Evolutionary conservation across 2,113 vertebrate genomes (phyloP), one percentile per base, ranked within the genome.

Genomic region (Notechis scutatus): DNA sequence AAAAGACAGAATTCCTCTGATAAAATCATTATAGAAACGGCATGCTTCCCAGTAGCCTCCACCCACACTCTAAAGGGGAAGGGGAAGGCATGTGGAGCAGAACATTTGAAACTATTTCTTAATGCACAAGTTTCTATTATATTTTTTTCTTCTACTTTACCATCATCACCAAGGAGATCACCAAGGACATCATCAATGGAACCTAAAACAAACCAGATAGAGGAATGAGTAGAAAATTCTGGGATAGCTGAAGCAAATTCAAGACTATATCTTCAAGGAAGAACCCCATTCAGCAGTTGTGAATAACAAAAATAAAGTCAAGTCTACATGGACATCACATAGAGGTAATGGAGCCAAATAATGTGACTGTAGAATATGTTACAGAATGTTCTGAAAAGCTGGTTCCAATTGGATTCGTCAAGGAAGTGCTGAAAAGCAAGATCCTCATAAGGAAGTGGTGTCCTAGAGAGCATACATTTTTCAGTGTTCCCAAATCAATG

Each of bases 161-260:
- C 96, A 1, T 97, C 97, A 21, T 97, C 97, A 24, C 96, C 98
- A 93, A 98, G 96, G 34, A 98, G 97, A 92, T 98, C 98, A 89
- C 93, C 96, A 29, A 98, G 96, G 39, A 98, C 86, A 1, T 98
- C 97, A 92, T 97, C 97, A 18, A 97, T 94, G 39, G 97, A 98
- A 90, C 91, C 98, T 98, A 93, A 86, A 97, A 92, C 0, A 87
- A 93, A 42, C 34, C 39, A 39, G 34, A 81, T 3, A 81, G 42
- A 81, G 39, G 6, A 81, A 81, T 42, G 34, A 42, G 15, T 42
- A 39, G 6, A 81, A 81, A 81, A 81, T 81, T 39, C 34, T 81
- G 34, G 7, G 18, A 81, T 4, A 42, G 74, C 74, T 42, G 18
- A 81, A 42, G 74, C 34, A 42, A 81, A 34, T 81, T 81, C 74